Base-by-base conservation (phyloP, 2,797 vertebrate genomes). In the Mormyrus hasselquistii region DNA sequence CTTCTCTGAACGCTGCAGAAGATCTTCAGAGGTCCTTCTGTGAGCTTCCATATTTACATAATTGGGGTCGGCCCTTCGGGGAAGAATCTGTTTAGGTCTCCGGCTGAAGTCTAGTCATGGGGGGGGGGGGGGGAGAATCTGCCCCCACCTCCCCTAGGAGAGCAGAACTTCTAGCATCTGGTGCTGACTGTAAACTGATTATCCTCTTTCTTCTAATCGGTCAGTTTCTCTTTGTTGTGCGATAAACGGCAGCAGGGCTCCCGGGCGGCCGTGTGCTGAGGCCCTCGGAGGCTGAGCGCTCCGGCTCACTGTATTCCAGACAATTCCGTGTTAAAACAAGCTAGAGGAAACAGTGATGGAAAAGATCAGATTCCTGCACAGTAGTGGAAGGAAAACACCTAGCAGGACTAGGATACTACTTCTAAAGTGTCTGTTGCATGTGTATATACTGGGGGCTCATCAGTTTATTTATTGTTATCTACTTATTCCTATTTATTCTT, bases 101-200 rank as follows among this genome's bases (percentile, higher is more conserved):
- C 88, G 86, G 49, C 41, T 76, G 86, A 89, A 83, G 25, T 41
- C 38, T 14, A 86, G 49, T 88, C 57, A 12, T 62, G 59, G 19
- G 88, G 76, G 88, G 55, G 88, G 76, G 88, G 55, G 69, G 55
- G 19, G 55, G 38, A 19, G 89, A 38, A 76, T 4, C 73, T 38
- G 65, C 14, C 65, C 65, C 65, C 7, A 38, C 41, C 4, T 9
- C 65, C 89, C 73, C 41, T 19, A 4, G 82, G 76, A 62, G 87
- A 47, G 16, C 87, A 90, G 89, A 87, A 90, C 89, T 91, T 91
- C 85, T 89, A 91, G 90, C 84, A 76, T 91, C 90, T 91, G 84
- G 88, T 88, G 88, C 89, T 93, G 92, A 91, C 91, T 88, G 91
- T 91, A 89, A 91, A 89, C 90, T 90, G 90, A 90, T 89, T 53